phyloP scores from a whole-genome alignment of 2,113 vertebrate species.

The Oostethus manadensis region DNA sequence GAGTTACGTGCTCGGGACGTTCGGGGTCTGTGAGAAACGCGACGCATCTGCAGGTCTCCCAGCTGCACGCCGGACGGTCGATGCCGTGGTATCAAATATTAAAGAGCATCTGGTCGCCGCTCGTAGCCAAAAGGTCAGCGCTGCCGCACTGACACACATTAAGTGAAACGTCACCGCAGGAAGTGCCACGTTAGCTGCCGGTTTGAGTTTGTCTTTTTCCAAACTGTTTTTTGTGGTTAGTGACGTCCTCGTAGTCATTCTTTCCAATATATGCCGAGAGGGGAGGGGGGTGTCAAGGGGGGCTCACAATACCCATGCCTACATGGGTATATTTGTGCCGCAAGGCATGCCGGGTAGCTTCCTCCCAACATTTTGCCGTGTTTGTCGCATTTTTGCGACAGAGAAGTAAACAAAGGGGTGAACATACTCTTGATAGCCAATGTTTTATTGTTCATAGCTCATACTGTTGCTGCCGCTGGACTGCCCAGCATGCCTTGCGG shows the following conservation, averaged over 20 bases:
- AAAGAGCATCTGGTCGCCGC: constrained; percentile 41
- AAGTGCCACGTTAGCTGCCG: neutral
- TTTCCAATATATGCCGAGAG: neutral
- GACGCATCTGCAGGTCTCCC: constrained; percentile 49
- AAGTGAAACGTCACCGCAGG: neutral
- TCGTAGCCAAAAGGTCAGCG: constrained; percentile 31
- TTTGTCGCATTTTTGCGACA: too few relatives aligned
- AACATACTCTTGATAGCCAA: too few relatives aligned
- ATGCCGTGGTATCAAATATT: constrained; percentile 57
- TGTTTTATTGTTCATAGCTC: too few relatives aligned
- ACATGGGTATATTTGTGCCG: too few relatives aligned
- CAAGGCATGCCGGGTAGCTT: too few relatives aligned
- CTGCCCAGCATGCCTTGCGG: too few relatives aligned
- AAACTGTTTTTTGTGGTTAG: neutral
- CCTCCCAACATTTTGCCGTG: too few relatives aligned
- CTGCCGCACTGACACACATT: constrained; percentile 14
- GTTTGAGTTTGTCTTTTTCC: neutral
- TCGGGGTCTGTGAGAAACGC: constrained; percentile 28
- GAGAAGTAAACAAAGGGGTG: too few relatives aligned
- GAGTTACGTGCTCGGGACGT: constrained; percentile 2
- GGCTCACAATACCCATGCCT: too few relatives aligned
- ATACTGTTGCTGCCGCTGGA: too few relatives aligned
- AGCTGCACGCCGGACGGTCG: constrained; percentile 51
- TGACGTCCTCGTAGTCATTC: neutral
- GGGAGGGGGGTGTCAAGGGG: too few relatives aligned